Base-by-base conservation (phyloP, 2,888 invertebrate species). In the Chalcis sispes region DNA sequence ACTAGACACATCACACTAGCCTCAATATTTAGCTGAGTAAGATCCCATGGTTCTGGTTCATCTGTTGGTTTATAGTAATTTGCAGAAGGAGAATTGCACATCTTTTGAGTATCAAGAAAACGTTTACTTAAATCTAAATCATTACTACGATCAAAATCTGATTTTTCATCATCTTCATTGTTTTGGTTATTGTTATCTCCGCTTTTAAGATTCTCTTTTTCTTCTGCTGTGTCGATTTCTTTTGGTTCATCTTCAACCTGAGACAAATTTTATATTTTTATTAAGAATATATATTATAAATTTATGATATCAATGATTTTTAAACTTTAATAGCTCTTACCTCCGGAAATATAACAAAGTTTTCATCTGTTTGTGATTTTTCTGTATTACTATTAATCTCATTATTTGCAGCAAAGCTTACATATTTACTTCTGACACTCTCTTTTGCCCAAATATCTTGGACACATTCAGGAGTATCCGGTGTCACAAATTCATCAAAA, bases 1-100 rank as follows among this genome's bases (percentile, higher is more conserved):
- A 95, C 94, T 78, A 96, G 90, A 87, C 95, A 96, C 92, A 96
- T 95, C 5, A 96, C 93, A 83, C 95, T 95, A 0, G 96, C 96
- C 89, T 96, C 95, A 67, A 95, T 95, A 85, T 96, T 96, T 48
- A 96, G 88, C 82, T 95, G 94, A 0, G 95, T 96, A 76, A 96
- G 90, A 87, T 96, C 96, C 92, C 95, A 94, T 0, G 96, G 96
- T 84, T 96, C 95, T 0, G 95, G 95, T 83, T 95, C 95, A 83
- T 95, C 94, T 0, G 93, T 94, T 0, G 94, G 94, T 77, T 94
- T 92, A 85, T 95, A 95, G 85, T 94, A 94, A 88, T 94, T 94
- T 1, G 94, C 94, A 18, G 94, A 94, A 29, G 93, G 93, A 65
- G 93, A 92, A 80, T 92, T 92, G 90, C 92, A 92, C 92, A 92